Conservation (phyloP, 2,113 vertebrate genomes). For the Labeo rohita region DNA sequence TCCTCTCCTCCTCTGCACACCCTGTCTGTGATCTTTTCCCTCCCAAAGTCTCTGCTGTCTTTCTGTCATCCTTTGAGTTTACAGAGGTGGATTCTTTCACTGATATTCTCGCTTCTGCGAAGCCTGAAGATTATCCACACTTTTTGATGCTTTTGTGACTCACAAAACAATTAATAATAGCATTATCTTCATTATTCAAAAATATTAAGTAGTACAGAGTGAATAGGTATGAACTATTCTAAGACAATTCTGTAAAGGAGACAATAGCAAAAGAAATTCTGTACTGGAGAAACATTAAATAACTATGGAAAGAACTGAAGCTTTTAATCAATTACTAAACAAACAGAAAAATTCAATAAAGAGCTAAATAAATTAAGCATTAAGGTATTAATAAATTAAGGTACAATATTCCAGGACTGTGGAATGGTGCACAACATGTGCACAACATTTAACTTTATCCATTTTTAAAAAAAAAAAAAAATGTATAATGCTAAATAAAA, state of each 20-base stretch:
- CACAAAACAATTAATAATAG: not conserved
- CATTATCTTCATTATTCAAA: not conserved
- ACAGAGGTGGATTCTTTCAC: not conserved
- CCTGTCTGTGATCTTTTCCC: not conserved
- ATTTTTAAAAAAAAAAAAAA: not conserved
- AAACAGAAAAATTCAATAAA: not conserved
- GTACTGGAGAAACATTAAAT: not conserved
- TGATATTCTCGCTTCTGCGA: not conserved
- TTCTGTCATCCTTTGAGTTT: not conserved
- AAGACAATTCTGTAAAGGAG: not conserved
- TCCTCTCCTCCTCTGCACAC: not conserved
- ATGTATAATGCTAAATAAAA: too few species aligned
- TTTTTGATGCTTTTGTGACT: not conserved
- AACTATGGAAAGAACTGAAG: not conserved
- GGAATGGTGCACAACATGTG: not conserved
- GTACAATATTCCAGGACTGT: not conserved
- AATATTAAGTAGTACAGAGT: not conserved
- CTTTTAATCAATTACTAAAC: constrained; percentile 7
- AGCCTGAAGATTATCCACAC: not conserved
- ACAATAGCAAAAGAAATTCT: not conserved
- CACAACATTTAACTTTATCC: not conserved
- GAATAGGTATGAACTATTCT: not conserved
- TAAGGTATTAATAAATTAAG: not conserved
- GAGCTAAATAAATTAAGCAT: not conserved
- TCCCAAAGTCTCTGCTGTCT: not conserved